Evolutionary conservation across 1,140 invertebrate genomes (phyloP).

Genomic region (Radopholus similis): DNA sequence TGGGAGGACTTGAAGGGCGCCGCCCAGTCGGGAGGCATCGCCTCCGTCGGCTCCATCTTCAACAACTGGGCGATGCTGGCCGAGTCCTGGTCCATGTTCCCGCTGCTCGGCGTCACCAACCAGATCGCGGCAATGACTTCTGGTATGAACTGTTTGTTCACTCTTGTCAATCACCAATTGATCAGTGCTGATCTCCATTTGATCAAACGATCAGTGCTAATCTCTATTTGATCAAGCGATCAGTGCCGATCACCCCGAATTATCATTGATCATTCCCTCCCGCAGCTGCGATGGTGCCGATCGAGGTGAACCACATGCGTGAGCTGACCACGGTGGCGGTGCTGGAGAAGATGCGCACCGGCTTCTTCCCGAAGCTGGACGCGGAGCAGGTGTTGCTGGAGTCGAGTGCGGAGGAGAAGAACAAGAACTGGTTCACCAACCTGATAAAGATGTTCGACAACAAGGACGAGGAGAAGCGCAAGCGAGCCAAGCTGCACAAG

Average conservation of each 20-base stretch:
- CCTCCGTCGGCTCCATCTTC: neutral
- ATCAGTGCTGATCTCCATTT: too few species aligned
- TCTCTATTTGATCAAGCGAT: too few species aligned
- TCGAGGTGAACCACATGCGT: neutral
- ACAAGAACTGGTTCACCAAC: neutral
- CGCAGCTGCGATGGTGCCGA: slow-evolving; percentile 11
- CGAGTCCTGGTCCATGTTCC: neutral
- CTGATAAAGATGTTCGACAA: neutral
- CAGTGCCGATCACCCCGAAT: too few species aligned
- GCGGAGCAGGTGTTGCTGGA: neutral
- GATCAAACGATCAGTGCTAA: too few species aligned
- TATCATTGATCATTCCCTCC: neutral
- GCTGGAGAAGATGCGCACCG: neutral
- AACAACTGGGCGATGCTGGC: neutral
- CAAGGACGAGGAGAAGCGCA: neutral
- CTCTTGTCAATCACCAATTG: too few species aligned
- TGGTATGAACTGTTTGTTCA: too few species aligned
- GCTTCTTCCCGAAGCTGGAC: slow-evolving; percentile 10
- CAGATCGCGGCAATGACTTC: too few species aligned
- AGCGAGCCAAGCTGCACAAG: neutral
- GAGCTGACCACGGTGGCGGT: neutral
- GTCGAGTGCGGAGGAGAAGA: neutral
- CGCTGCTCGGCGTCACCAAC: neutral
- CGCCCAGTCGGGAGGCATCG: neutral
- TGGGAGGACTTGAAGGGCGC: neutral